Base-by-base conservation (phyloP, 1,140 invertebrate genomes). In the Scaptodrosophila lebanonensis region DNA sequence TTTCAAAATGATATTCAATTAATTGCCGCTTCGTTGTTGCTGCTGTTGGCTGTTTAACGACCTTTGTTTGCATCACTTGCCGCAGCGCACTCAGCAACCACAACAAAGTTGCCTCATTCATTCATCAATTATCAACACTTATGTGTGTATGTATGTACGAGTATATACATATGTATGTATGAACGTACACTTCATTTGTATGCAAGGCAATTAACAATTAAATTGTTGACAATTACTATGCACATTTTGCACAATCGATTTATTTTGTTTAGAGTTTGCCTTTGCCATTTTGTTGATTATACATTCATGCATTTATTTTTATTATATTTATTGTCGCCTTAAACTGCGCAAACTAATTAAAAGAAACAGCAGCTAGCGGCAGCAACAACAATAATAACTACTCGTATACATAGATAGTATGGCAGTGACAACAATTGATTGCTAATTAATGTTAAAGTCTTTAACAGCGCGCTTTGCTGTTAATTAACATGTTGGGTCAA, bases 51-150 rank as follows among this genome's bases (percentile, higher is more conserved):
- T 71, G 47, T 32, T 47, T 56, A 42, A 36, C 54, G 49, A 64
- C 58, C 54, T 47, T 50, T 32, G 25, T 33, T 56, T 61, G 51
- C 57, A 61, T 61, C 61, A 57, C 50, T 1, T 32, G 30, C 43
- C 22, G 25, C 29, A 25, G 50, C 29, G 36, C 57, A 18, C 36
- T 64, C 32, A 20, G 3, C 43, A 17, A 22, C n/a, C 33, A 12
- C 38, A 45, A 45, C 39, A 53, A 42, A 25, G 22, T 25, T 17
- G 18, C 18, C 7, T 43, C 54, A 49, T 68, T 64, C 64, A 67
- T 67, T 72, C 67, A 77, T 68, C 67, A 79, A 79, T 79, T 77
- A 77, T 73, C 56, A 29, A n/a, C 60, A 68, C 65, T 68, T 73
- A 25, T 25, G 3, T 25, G 22, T 4, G 8, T 25, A 25, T 8